Evolutionary conservation across 1,140 invertebrate genomes (phyloP), one percentile per base, ranked within the genome.

Genomic region (Alviniconcha marisindica): DNA sequence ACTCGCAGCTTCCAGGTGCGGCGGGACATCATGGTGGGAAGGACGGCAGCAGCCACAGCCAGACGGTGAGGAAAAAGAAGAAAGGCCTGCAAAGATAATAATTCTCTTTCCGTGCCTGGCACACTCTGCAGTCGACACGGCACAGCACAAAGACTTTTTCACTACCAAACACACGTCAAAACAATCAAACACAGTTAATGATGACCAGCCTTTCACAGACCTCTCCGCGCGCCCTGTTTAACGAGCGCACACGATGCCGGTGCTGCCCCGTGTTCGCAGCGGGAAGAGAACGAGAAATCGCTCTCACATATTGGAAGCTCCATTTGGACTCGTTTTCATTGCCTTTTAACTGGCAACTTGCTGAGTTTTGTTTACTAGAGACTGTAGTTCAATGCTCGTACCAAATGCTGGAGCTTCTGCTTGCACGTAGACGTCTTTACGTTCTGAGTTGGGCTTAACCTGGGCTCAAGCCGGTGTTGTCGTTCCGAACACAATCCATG

Each of bases 121-220:
- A 33, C n/a, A 4, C n/a, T 31, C 5, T 66, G 28, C 24, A 12
- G n/a, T 33, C n/a, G 63, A 66, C 63, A 33, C 63, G 33, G n/a
- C 14, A 33, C 63, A 66, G 33, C 63, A 66, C 63, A 66, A 66
- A 66, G 63, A 31, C 63, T 31, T 33, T 33, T 33, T 28, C 31
- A 28, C 28, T 18, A 4, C 3, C 56, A 60, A 66, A 66, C 63
- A 66, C 63, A 66, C 63, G 63, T 66, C 63, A 66, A 66, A 66
- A 31, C 28, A 28, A 66, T 66, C 63, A 66, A 28, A 12, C 4
- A 12, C 63, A 28, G 28, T 31, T 66, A 66, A 66, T 66, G 63
- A 66, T 66, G 63, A 33, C 28, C 63, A 66, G 28, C 3, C 33
- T 66, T 66, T 31, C 21, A 24, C n/a, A 28, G 18, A 18, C 44